phyloP scores from a whole-genome alignment of 2,113 vertebrate genomes.

The Sula dactylatra region DNA sequence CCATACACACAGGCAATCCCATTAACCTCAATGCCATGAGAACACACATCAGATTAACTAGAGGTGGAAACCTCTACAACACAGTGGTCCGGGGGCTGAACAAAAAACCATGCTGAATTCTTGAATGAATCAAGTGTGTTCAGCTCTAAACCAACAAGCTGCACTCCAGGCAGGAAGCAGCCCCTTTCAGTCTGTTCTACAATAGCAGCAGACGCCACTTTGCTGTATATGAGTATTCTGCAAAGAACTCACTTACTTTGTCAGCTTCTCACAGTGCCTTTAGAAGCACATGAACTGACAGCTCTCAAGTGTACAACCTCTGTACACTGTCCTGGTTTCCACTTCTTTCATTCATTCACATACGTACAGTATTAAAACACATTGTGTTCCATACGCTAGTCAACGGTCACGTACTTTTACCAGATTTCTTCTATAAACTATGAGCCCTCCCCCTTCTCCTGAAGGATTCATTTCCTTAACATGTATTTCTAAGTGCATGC shows the following conservation, averaged over 20 bases:
- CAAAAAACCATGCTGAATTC: not conserved
- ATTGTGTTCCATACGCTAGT: not conserved
- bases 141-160: not conserved
- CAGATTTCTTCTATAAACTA: not conserved
- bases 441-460: not conserved
- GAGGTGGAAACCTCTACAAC: not conserved
- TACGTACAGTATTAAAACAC: not conserved
- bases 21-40: not conserved
- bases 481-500: not conserved
- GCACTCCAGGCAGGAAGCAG: not conserved
- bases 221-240: not conserved
- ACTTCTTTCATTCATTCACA: not conserved
- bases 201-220: not conserved
- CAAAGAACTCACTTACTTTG: not conserved
- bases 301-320: rapidly evolving
- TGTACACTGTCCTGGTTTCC: not conserved
- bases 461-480: not conserved
- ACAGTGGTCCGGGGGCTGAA: not conserved
- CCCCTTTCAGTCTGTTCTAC: not conserved
- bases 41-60: not conserved
- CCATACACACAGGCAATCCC: not conserved
- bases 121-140: not conserved
- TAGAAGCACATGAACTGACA: not conserved
- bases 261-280: not conserved
- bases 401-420: not conserved